phyloP scores from a whole-genome alignment of 92 coral and sea anemone genomes.

The Parazoanthus swiftii region DNA sequence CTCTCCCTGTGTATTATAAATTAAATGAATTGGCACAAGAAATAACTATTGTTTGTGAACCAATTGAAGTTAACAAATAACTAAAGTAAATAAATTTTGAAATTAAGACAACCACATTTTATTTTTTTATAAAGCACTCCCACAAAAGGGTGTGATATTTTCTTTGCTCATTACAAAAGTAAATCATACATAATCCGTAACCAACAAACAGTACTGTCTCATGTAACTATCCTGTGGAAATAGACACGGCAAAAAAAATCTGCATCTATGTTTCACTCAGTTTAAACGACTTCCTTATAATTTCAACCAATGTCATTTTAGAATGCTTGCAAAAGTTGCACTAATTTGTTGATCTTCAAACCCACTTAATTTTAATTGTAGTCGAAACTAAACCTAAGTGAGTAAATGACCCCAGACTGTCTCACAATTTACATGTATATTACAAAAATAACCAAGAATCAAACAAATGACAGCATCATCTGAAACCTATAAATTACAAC shows the following conservation, averaged over 20 bases:
- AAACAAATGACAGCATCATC: background rate
- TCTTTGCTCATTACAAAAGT: background rate
- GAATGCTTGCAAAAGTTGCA: background rate
- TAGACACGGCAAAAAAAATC: background rate
- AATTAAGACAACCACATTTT: background rate
- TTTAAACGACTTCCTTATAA: background rate
- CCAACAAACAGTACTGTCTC: background rate
- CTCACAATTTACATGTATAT: background rate
- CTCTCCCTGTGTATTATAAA: background rate
- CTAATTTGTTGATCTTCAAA: background rate
- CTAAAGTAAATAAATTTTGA: background rate
- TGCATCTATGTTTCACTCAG: background rate
- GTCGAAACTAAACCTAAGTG: background rate
- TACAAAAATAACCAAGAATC: background rate
- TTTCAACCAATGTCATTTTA: background rate
- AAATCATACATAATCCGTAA: background rate
- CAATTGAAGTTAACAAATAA: background rate
- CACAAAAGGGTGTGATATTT: background rate
- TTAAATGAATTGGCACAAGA: too few relatives aligned
- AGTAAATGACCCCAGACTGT: background rate
- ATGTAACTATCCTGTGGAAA: background rate
- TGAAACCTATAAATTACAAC: background rate
- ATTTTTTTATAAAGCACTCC: background rate
- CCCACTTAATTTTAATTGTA: conserved; percentile 11
- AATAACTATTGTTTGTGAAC: background rate